Percentiles rank a stretch among this genome's conserved stretches.
phyloP scores from a whole-genome alignment of 2,113 vertebrate species.

The Lepus timidus region DNA sequence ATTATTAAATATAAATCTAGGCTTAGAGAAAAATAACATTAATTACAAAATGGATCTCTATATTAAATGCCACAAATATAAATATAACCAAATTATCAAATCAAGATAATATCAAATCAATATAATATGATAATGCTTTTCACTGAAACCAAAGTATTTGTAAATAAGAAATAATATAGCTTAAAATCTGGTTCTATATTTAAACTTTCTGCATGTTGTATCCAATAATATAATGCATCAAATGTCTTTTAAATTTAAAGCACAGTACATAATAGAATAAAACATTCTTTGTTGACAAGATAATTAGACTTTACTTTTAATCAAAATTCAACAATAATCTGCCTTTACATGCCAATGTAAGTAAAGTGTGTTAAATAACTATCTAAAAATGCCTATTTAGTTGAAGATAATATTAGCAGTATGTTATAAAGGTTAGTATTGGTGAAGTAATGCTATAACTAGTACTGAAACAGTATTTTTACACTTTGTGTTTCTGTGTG shows the following conservation, averaged over 20 bases:
- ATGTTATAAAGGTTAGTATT: background rate
- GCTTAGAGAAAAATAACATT: background rate
- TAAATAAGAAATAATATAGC: background rate
- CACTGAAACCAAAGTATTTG: background rate
- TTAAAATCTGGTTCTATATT: constrained; percentile 5
- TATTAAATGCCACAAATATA: background rate
- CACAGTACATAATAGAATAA: background rate
- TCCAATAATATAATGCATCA: background rate
- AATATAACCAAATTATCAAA: constrained; percentile 22
- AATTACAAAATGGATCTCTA: background rate
- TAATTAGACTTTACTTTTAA: background rate
- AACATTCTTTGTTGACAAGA: background rate
- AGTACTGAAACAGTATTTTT: no score
- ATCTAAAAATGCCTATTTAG: constrained; percentile 17
- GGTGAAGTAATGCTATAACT: background rate
- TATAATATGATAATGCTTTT: constrained; percentile 9
- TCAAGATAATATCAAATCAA: constrained; percentile 40
- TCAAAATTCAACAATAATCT: constrained; percentile 46
- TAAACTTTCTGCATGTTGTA: constrained; percentile 16
- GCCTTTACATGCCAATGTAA: constrained; percentile 25
- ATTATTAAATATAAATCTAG: constrained; percentile 20
- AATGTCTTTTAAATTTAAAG: constrained; percentile 16
- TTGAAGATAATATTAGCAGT: background rate
- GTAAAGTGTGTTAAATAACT: background rate
- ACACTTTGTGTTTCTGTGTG: no score